Base-by-base conservation (phyloP, 2,113 vertebrate species). In the Herpetotheres cachinnans region DNA sequence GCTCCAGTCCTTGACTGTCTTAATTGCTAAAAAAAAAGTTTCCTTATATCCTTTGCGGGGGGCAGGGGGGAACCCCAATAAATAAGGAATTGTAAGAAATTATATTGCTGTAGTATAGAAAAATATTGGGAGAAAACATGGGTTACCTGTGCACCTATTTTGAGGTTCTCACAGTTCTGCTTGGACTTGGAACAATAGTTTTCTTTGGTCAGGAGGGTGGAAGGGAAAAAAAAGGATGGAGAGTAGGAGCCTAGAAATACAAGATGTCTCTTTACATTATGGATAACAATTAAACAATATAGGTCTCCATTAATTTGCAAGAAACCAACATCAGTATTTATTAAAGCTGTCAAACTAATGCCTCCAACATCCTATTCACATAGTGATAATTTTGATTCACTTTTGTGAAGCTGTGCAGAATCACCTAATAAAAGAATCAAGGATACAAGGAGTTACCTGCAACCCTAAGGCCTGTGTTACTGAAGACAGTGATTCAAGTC, bases 361-460 rank as follows among this genome's bases (percentile, higher is more conserved):
- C 38, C 67, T 80, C 65, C 30, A 29, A 12, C 55, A 29, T 14
- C 3, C 25, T 55, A 19, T 44, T 82, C 1, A 2, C 29, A 67
- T 4, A 5, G 26, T 6, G 11, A 25, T 15, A 21, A 17, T 54
- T 89, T 1, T 2, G 6, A 49, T 56, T 47, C 36, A 27, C 15
- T 66, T 52, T 6, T 4, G 4, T 27, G 38, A 58, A 83, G 47
- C 62, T 67, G 21, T 24, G 27, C 47, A 62, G 38, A 44, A 47
- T 10, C 20, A 34, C 12, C 18, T 38, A 56, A 54, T 14, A 38
- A 22, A 52, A 44, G 40, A 83, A 29, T 8, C 16, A 65, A 66
- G 38, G 22, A 29, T 5, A 40, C 0, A 1, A 65, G 38, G n/a
- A 74, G 59, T 2, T 47, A 7, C 4, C 1, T 4, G 26, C 42